Percentiles rank a stretch among this genome's conserved stretches.
These are phyloP conservation scores for Tiliqua scincoides DNA, from an alignment of 2,113 vertebrate genomes.

Conservation along the genomic window DNA sequence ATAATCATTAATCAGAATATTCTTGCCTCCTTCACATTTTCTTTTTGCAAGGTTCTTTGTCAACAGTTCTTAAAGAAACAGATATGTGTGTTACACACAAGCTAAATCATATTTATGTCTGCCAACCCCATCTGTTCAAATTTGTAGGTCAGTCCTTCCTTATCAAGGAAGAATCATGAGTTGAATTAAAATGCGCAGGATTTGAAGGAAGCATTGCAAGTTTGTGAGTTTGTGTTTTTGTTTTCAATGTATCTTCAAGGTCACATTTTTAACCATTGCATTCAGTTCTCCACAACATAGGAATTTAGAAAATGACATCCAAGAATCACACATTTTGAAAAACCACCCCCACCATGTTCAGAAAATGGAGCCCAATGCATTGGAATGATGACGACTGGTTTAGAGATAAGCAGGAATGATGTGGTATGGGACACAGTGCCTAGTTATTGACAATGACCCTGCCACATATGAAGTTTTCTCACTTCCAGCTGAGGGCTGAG, in stretches of 20 bases:
- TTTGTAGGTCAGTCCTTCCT: not conserved
- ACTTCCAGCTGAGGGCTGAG: not conserved
- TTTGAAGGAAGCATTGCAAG: slow-evolving; percentile 6
- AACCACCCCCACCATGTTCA: too few relatives aligned
- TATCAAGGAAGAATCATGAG: not conserved
- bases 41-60: slow-evolving; percentile 42
- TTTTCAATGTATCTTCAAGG: not conserved
- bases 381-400: not conserved
- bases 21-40: slow-evolving; percentile 60
- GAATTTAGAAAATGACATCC: slow-evolving; percentile 13
- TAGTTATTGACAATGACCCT: not conserved
- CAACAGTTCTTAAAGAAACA: slow-evolving; percentile 26
- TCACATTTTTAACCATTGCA: too few relatives aligned
- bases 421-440: not conserved
- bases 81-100: not conserved
- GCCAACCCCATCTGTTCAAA: slow-evolving; percentile 8
- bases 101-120: slow-evolving; percentile 6
- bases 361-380: too few relatives aligned
- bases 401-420: not conserved
- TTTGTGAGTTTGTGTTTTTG: not conserved
- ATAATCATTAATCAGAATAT: slow-evolving; percentile 53
- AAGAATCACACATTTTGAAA: not conserved
- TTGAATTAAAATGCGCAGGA: slow-evolving; percentile 9
- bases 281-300: slow-evolving; percentile 28
- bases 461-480: not conserved